Conservation (phyloP, 2,113 vertebrate species). For the Pseudonaja textilis region DNA sequence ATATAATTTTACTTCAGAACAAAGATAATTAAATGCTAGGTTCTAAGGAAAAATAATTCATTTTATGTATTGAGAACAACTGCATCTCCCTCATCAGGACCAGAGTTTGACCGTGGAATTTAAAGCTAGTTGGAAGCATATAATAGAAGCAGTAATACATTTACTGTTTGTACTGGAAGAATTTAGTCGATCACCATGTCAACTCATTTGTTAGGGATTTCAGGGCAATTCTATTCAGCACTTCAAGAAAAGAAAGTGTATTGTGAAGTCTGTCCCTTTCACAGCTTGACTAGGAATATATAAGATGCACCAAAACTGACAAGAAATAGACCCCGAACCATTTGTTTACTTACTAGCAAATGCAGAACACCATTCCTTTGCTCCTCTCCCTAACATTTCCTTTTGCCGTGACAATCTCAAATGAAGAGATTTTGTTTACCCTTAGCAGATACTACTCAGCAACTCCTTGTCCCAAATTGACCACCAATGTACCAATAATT, state of each 20-base stretch:
- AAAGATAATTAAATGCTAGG: neutral
- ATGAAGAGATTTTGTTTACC: slow-evolving; percentile 42
- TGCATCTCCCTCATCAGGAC: slow-evolving; percentile 39
- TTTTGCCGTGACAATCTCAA: slow-evolving; percentile 53
- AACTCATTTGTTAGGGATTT: slow-evolving; percentile 58
- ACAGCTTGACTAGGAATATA: slow-evolving; percentile 58
- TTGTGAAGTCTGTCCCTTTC: slow-evolving; percentile 57
- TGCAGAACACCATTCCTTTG: slow-evolving; percentile 43
- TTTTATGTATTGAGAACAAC: slow-evolving; percentile 19
- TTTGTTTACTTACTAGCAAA: slow-evolving; percentile 31
- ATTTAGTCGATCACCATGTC: slow-evolving; percentile 49
- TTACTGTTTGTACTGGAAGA: slow-evolving; percentile 35
- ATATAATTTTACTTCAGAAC: slow-evolving; percentile 34
- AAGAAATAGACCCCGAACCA: slow-evolving; percentile 67
- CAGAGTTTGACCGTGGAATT: slow-evolving; percentile 35
- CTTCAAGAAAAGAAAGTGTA: slow-evolving; percentile 55
- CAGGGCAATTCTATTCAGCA: slow-evolving; percentile 52
- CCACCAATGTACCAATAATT: slow-evolving; percentile 59
- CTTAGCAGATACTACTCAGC: slow-evolving; percentile 52
- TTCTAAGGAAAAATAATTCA: slow-evolving; percentile 31
- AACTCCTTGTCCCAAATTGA: slow-evolving; percentile 62
- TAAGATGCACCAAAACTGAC: slow-evolving; percentile 72
- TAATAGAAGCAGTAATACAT: neutral
- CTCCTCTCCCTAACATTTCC: slow-evolving; percentile 50
- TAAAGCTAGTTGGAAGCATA: slow-evolving; percentile 13